phyloP scores from a whole-genome alignment of 2,797 vertebrate genomes.

The Mormyrops attenuatus region DNA sequence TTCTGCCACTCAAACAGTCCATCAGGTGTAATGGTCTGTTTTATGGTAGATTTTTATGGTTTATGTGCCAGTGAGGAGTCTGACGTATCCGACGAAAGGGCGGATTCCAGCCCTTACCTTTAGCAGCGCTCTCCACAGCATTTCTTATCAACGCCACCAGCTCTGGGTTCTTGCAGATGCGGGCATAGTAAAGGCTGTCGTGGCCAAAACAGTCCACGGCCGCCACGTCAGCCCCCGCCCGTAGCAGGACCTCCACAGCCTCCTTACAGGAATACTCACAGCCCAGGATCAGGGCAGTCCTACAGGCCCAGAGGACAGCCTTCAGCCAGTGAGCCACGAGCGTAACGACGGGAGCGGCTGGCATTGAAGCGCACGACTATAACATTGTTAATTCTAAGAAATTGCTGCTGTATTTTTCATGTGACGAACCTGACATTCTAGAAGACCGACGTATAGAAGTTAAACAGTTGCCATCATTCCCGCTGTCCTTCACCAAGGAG shows the following conservation, averaged over 20 bases:
- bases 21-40: neutral
- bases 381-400: neutral
- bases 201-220: slow-evolving; percentile 76
- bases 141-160: slow-evolving; percentile 74
- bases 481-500: neutral
- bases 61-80: neutral
- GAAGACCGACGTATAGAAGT: neutral
- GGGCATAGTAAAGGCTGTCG: slow-evolving; percentile 82
- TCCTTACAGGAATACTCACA: slow-evolving; percentile 90
- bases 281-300: slow-evolving; percentile 86
- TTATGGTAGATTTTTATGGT: neutral
- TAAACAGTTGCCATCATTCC: neutral
- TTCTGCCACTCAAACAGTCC: neutral
- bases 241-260: slow-evolving; percentile 84
- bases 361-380: neutral
- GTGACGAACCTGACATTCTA: neutral
- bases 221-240: slow-evolving; percentile 69
- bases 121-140: slow-evolving; percentile 68
- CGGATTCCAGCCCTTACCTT: slow-evolving; percentile 60
- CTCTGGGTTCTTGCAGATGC: slow-evolving; percentile 82
- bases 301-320: slow-evolving; percentile 36
- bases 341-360: neutral
- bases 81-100: neutral
- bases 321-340: neutral
- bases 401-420: neutral